These are phyloP conservation scores for Lutraria lutraria DNA, from an alignment of 2,888 invertebrate species.

Conservation along the genomic window DNA sequence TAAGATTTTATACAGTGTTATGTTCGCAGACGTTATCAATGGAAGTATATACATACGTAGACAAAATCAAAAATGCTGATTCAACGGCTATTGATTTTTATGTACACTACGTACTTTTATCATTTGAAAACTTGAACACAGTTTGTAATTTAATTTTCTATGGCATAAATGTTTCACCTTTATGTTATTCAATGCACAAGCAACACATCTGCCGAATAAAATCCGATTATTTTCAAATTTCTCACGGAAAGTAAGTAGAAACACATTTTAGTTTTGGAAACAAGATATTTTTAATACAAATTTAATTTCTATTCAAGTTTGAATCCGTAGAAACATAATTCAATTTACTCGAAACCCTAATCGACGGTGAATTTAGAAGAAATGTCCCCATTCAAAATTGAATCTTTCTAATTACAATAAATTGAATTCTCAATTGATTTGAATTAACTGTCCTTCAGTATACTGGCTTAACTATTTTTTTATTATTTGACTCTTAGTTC, in stretches of 20 bases:
- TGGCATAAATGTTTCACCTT: too few relatives aligned
- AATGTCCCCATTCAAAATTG: not conserved
- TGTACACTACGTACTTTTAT: too few relatives aligned
- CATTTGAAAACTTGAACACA: too few relatives aligned
- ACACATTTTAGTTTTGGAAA: not conserved
- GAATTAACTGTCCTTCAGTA: too few relatives aligned
- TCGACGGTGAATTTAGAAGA: not conserved
- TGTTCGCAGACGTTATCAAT: too few relatives aligned
- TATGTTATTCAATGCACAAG: not conserved
- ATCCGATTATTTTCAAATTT: not conserved
- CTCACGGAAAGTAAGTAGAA: not conserved
- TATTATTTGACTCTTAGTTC: too few relatives aligned
- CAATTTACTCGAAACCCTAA: not conserved
- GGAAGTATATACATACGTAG: too few relatives aligned
- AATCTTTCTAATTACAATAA: not conserved
- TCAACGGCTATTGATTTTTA: too few relatives aligned
- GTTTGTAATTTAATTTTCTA: too few relatives aligned
- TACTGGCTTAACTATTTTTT: too few relatives aligned
- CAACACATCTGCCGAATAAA: not conserved
- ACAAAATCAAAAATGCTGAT: too few relatives aligned
- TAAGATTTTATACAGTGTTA: too few relatives aligned
- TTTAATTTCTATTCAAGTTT: not conserved
- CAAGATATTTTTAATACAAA: not conserved
- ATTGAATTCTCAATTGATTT: not conserved
- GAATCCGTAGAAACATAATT: not conserved